Conservation (phyloP, 35 echinoderm and acorn worm species). For the Lytechinus variegatus region DNA sequence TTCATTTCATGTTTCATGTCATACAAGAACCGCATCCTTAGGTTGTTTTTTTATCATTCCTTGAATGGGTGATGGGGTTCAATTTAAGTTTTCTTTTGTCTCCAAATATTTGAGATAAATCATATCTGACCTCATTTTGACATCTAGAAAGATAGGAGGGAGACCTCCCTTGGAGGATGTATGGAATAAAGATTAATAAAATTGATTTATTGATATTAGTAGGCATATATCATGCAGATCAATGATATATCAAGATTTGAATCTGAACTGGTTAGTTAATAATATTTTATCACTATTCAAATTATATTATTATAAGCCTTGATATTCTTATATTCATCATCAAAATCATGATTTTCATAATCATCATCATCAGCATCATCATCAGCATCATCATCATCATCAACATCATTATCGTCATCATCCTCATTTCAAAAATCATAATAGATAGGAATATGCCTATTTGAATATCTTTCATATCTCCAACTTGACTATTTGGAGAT, state of each 20-base stretch:
- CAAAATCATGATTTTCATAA: no score
- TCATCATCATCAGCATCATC: no score
- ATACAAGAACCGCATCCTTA: not conserved
- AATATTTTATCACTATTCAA: no score
- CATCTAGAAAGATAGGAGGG: not conserved
- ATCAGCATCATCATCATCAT: no score
- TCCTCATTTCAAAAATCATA: no score
- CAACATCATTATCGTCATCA: no score
- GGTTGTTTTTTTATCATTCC: not conserved
- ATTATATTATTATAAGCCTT: no score
- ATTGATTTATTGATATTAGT: not conserved
- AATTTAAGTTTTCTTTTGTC: not conserved
- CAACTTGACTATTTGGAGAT: not conserved
- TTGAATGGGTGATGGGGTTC: not conserved
- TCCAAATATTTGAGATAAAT: not conserved
- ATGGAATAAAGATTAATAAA: not conserved
- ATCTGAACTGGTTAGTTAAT: no score
- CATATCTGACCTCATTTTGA: not conserved
- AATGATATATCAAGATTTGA: no score
- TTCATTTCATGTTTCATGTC: slow-evolving; percentile 3
- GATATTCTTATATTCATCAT: no score
- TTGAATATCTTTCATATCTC: not conserved
- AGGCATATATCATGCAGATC: no score
- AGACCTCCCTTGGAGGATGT: not conserved
- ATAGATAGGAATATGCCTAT: not conserved